A percentile compares a stretch with the other conserved stretches of the same genome.
These are phyloP conservation scores for Drosophila tripunctata DNA, from an alignment of 2,888 invertebrate genomes.

Conservation along the genomic window DNA sequence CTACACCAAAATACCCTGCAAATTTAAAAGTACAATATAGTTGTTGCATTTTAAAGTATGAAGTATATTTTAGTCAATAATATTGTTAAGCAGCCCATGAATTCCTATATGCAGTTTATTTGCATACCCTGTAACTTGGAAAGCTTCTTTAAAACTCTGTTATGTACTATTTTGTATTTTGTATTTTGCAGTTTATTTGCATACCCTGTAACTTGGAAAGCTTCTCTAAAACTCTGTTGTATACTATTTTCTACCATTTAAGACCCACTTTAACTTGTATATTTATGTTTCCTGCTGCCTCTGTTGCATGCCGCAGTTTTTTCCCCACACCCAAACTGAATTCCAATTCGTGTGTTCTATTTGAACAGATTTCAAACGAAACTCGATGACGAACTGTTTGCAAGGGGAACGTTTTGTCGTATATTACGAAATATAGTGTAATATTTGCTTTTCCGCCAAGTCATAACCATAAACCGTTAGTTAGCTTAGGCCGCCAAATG, in stretches of 20 bases:
- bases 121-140: not conserved
- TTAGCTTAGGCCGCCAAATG: slow-evolving; percentile 5
- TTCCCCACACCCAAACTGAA: no score
- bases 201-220: not conserved
- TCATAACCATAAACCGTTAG: slow-evolving; percentile 14
- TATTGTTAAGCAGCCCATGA: no score
- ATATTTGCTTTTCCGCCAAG: slow-evolving; percentile 14
- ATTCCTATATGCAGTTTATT: no score
- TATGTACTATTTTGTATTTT: not conserved
- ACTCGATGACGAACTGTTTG: slow-evolving; percentile 5
- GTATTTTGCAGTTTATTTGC: no score
- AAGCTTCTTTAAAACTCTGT: not conserved
- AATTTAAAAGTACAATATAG: no score
- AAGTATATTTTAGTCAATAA: no score
- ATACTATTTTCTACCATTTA: not conserved
- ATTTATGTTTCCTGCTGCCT: slow-evolving; percentile 28
- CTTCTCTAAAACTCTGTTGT: no score
- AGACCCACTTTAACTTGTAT: not conserved
- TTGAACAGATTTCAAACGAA: not conserved
- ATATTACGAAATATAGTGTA: slow-evolving; percentile 10
- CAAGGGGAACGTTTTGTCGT: not conserved
- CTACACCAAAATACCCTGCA: no score
- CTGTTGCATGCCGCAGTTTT: not conserved
- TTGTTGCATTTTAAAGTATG: no score
- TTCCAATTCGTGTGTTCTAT: slow-evolving; percentile 3